phyloP scores from a whole-genome alignment of 2,797 vertebrate genomes.

The Melanotaenia parkinsoni region DNA sequence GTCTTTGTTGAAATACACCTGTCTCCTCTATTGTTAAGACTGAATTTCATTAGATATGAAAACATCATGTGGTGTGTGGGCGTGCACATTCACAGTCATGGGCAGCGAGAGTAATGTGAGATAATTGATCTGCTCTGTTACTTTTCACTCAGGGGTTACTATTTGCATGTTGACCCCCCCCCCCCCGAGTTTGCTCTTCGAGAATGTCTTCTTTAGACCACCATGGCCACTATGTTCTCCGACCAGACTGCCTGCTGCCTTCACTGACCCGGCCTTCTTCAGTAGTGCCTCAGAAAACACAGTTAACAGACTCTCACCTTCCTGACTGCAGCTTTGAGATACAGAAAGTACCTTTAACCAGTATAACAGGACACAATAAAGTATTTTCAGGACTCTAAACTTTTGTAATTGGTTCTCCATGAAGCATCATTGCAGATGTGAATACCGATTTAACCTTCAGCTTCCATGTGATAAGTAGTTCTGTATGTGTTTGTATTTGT shows the following conservation, averaged over 20 bases:
- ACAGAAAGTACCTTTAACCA: slow-evolving; percentile 3
- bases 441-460: not conserved
- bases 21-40: slow-evolving; percentile 57
- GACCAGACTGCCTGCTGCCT: slow-evolving; percentile 67
- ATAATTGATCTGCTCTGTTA: slow-evolving; percentile 74
- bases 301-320: slow-evolving; percentile 40
- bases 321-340: slow-evolving; percentile 49
- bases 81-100: slow-evolving; percentile 69
- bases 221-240: slow-evolving; percentile 47
- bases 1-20: slow-evolving; percentile 64
- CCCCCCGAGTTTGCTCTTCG: slow-evolving; percentile 50
- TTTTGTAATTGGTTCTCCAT: not conserved
- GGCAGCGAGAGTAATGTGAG: slow-evolving; percentile 74
- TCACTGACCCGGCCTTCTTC: slow-evolving; percentile 78
- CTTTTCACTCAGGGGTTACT: slow-evolving; percentile 70
- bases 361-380: not conserved
- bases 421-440: not conserved
- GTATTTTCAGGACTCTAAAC: not conserved
- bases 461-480: not conserved
- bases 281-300: slow-evolving; percentile 33
- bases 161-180: slow-evolving; percentile 80
- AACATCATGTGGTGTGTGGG: slow-evolving; percentile 55
- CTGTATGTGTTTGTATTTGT: not conserved
- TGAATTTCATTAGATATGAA: slow-evolving; percentile 66
- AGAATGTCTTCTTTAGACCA: slow-evolving; percentile 68